These are phyloP conservation scores for Amphibalanus amphitrite DNA, from an alignment of 1,140 invertebrate species.

Conservation along the genomic window DNA sequence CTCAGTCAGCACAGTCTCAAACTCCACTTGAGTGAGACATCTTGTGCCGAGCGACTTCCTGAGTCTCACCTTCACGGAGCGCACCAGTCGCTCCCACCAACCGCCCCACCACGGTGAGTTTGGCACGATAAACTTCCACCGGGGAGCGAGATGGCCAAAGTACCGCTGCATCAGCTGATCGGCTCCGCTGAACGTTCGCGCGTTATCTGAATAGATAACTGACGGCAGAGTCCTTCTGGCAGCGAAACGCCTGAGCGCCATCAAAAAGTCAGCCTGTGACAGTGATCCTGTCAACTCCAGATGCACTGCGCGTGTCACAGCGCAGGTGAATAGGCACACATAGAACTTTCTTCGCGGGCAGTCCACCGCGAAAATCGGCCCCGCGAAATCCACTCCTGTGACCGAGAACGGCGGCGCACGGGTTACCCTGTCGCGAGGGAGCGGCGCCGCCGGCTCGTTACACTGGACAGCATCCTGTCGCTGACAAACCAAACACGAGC, in stretches of 20 bases:
- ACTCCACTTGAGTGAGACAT: slow-evolving; percentile 5
- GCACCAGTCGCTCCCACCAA: slow-evolving; percentile 13
- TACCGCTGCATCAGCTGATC: slow-evolving; percentile 1
- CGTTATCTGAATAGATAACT: slow-evolving; percentile 11
- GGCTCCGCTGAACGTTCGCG: slow-evolving; percentile 10
- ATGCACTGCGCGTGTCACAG: slow-evolving; percentile 9
- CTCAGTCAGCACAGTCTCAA: slow-evolving; percentile 5
- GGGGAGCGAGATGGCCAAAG: slow-evolving; percentile 3
- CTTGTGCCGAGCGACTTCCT: slow-evolving; percentile 10
- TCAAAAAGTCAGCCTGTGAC: slow-evolving; percentile 1
- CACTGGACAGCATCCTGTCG: slow-evolving; percentile 8
- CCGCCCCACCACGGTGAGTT: slow-evolving; percentile 15
- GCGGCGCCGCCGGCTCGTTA: not conserved
- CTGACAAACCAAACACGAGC: slow-evolving; percentile 1
- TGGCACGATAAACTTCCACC: slow-evolving; percentile 15
- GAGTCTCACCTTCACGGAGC: slow-evolving; percentile 12
- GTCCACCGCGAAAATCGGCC: slow-evolving; percentile 7
- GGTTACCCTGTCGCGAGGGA: slow-evolving; percentile 7
- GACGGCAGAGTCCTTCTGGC: slow-evolving; percentile 4
- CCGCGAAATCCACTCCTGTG: slow-evolving; percentile 8
- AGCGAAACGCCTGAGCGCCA: slow-evolving; percentile 9
- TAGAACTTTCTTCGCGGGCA: not conserved
- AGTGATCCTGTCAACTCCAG: slow-evolving; percentile 7
- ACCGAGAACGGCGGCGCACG: slow-evolving; percentile 8
- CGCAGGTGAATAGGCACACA: slow-evolving; percentile 5